Percentiles rank a stretch among this genome's conserved stretches.
Evolutionary conservation across 2,113 vertebrate genomes (phyloP).

Genomic region (Cepphus grylle): DNA sequence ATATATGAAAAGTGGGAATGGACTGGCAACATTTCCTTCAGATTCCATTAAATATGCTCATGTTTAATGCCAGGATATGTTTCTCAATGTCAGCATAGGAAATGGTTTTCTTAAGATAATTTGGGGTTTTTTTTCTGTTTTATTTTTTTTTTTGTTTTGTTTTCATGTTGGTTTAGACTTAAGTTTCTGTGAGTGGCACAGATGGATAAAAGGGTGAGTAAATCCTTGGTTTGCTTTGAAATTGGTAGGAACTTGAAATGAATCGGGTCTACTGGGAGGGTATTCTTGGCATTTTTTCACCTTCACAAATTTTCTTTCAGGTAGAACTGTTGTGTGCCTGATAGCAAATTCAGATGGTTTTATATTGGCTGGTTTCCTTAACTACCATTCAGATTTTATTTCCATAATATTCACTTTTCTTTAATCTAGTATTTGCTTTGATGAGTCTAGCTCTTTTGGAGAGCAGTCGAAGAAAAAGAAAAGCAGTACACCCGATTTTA

Average conservation of each 20-base stretch:
- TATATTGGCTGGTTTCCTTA: neutral
- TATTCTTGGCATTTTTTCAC: constrained; percentile 3
- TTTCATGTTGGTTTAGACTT: neutral
- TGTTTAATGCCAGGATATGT: neutral
- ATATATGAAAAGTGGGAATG: neutral
- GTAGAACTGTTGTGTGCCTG: neutral
- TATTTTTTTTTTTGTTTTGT: neutral
- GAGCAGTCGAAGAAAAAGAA: neutral
- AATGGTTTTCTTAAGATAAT: neutral
- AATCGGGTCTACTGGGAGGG: fast-evolving
- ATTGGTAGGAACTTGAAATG: neutral
- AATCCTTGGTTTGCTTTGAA: neutral
- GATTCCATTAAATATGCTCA: neutral
- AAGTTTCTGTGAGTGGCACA: neutral
- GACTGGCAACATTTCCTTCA: neutral
- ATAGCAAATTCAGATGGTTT: constrained; percentile 31
- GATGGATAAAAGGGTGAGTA: neutral
- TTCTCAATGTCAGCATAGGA: neutral
- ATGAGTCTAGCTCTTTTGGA: constrained; percentile 17
- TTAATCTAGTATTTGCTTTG: constrained; percentile 1
- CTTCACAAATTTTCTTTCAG: neutral
- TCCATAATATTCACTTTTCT: neutral
- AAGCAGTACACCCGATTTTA: neutral
- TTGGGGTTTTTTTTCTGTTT: neutral
- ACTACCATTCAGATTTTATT: constrained; percentile 3